Evolutionary conservation across 1,140 invertebrate genomes (phyloP).

Genomic region (Drosophila kurseongensis): DNA sequence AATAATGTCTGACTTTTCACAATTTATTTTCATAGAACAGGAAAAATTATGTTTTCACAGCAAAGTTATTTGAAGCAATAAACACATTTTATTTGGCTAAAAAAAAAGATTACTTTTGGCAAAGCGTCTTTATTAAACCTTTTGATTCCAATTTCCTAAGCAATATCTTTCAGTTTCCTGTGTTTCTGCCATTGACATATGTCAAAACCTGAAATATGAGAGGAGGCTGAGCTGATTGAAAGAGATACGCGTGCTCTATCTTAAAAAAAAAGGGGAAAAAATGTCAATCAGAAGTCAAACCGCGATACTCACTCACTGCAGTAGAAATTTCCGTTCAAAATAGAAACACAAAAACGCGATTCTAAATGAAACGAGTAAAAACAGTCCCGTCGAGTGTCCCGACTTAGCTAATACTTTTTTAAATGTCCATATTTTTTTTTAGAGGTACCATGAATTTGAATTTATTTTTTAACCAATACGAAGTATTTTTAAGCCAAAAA

Average conservation of each 20-base stretch:
- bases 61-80: too few relatives aligned
- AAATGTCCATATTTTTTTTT: background rate
- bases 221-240: slow-evolving; percentile 28
- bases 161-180: slow-evolving; percentile 45
- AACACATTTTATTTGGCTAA: too few relatives aligned
- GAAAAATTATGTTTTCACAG: too few relatives aligned
- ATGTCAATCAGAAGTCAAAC: slow-evolving; percentile 80
- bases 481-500: background rate
- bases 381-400: background rate
- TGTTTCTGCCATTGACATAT: slow-evolving; percentile 64
- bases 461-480: too few relatives aligned
- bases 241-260: slow-evolving; percentile 36
- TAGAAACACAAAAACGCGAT: slow-evolving; percentile 19
- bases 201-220: slow-evolving; percentile 70
- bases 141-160: slow-evolving; percentile 33
- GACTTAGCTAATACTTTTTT: background rate
- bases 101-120: too few relatives aligned
- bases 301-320: slow-evolving; percentile 60
- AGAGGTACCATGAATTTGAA: too few relatives aligned
- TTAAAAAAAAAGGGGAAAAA: slow-evolving; percentile 42
- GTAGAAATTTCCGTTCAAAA: slow-evolving; percentile 70
- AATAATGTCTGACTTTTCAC: background rate
- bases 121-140: background rate
- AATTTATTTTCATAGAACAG: background rate
- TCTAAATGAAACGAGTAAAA: slow-evolving; percentile 32